Conservation (phyloP, 2,797 vertebrate genomes). For the Dromococcyx pavoninus region DNA sequence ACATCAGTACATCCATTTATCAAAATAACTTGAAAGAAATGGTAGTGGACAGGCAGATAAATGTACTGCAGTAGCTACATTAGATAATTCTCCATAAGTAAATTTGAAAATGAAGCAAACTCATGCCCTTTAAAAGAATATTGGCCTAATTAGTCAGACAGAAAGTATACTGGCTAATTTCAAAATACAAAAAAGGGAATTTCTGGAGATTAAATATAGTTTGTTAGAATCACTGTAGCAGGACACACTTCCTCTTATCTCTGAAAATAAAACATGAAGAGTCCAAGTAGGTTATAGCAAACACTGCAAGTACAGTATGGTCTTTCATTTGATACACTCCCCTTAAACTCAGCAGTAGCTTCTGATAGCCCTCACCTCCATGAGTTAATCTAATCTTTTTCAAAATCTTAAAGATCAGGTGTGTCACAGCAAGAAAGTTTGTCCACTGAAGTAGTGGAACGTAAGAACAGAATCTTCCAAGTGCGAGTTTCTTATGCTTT, state of each 20-base stretch:
- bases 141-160: constrained; percentile 2
- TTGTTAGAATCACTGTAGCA: neutral
- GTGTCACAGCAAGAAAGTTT: neutral
- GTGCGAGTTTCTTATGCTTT: neutral
- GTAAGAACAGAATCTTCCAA: neutral
- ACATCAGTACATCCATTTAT: neutral
- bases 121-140: neutral
- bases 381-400: neutral
- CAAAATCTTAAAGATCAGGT: neutral
- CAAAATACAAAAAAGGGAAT: neutral
- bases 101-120: neutral
- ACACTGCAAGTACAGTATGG: neutral
- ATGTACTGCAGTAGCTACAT: neutral
- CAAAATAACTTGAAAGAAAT: constrained; percentile 20
- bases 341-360: accelerated
- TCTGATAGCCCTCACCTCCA: neutral
- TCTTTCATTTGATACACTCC: neutral
- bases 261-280: neutral
- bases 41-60: neutral
- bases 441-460: neutral
- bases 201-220: constrained; percentile 23
- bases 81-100: neutral
- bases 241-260: neutral
- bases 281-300: neutral
- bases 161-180: constrained; percentile 29